Conservation (phyloP, 2,113 vertebrate genomes). For the Pluvialis apricaria region DNA sequence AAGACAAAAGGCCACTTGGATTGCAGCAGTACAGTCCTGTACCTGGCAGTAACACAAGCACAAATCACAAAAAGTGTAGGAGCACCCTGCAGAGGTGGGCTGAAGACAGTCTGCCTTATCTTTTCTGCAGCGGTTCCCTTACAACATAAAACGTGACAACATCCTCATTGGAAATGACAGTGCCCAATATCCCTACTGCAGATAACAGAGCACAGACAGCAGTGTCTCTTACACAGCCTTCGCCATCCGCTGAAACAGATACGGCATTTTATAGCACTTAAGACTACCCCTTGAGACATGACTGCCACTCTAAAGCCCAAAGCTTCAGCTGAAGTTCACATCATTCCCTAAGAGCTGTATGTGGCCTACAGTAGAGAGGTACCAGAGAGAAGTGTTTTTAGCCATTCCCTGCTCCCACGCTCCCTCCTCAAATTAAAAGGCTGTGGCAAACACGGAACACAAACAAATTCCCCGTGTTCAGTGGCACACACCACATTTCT, state of each 20-base stretch:
- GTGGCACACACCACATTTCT: constrained; percentile 53
- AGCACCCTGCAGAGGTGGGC: neutral
- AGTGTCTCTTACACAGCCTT: neutral
- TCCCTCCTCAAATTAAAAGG: constrained; percentile 62
- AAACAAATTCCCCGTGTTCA: constrained; percentile 61
- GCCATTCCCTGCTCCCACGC: constrained; percentile 45
- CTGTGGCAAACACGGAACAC: constrained; percentile 16
- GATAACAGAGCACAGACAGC: neutral
- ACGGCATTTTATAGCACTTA: neutral
- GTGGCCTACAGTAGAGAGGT: neutral
- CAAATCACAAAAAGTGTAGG: neutral
- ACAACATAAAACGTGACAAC: neutral
- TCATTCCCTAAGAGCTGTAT: neutral
- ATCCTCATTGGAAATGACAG: neutral
- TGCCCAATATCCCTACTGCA: neutral
- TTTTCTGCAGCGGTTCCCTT: neutral
- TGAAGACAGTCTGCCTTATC: neutral
- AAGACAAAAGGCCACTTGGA: neutral
- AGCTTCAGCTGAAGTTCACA: neutral
- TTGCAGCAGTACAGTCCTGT: neutral
- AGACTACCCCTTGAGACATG: neutral
- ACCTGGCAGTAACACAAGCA: neutral
- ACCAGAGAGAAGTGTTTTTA: neutral
- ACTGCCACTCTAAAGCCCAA: neutral
- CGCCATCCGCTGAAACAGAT: neutral